Evolutionary conservation across 2,888 invertebrate genomes (phyloP).

Genomic region (Mechanitis messenoides): DNA sequence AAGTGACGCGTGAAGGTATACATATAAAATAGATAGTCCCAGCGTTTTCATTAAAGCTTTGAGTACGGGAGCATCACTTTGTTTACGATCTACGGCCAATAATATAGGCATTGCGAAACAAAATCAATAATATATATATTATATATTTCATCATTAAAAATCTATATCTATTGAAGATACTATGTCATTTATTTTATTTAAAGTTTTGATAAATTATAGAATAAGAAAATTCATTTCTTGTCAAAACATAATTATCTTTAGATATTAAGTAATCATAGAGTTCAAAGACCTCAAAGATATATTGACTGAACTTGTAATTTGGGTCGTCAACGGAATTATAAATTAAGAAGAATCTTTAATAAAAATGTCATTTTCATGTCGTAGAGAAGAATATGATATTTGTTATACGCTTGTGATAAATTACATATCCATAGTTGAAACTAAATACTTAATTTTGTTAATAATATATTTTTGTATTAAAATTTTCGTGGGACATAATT

Average conservation of each 20-base stretch:
- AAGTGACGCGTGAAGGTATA: constrained; percentile 1
- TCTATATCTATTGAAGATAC: too few relatives aligned
- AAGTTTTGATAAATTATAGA: too few relatives aligned
- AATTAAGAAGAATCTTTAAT: neutral
- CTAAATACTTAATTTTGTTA: too few relatives aligned
- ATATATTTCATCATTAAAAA: neutral
- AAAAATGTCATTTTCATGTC: neutral
- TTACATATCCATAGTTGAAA: neutral
- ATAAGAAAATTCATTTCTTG: too few relatives aligned
- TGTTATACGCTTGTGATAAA: neutral
- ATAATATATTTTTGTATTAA: too few relatives aligned
- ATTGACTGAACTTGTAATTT: too few relatives aligned
- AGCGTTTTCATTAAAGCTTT: constrained; percentile 14
- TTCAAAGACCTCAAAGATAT: too few relatives aligned
- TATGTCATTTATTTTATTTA: too few relatives aligned
- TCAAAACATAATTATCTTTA: too few relatives aligned
- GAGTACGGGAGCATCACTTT: constrained; percentile 15
- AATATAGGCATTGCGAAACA: neutral
- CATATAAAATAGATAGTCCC: constrained; percentile 8
- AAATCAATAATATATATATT: neutral
- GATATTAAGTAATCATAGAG: too few relatives aligned
- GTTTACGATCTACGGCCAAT: constrained; percentile 18
- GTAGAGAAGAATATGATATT: constrained; percentile 2
- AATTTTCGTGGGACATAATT: too few relatives aligned
- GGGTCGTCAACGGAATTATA: too few relatives aligned